Percentiles rank a stretch among this genome's conserved stretches.
phyloP scores from a whole-genome alignment of 2,113 vertebrate species.

The Motacilla tschutschensis region DNA sequence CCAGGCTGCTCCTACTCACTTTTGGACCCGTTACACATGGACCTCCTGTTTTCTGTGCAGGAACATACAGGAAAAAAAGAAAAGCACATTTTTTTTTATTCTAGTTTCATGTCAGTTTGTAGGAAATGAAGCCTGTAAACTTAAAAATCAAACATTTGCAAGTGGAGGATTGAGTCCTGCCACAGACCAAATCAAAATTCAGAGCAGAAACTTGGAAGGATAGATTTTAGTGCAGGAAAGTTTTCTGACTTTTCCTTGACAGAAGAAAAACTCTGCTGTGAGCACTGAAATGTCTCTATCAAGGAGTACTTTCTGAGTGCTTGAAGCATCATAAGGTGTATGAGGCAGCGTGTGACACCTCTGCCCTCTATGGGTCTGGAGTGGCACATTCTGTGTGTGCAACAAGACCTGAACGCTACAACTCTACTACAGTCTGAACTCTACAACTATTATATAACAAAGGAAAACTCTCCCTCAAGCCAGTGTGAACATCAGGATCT shows the following conservation, averaged over 20 bases:
- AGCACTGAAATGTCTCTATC: background rate
- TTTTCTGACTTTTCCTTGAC: background rate
- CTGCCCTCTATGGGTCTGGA: slow-evolving; percentile 46
- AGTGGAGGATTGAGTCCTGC: background rate
- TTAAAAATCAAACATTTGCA: background rate
- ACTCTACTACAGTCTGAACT: background rate
- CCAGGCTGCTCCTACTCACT: background rate
- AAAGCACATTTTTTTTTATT: background rate
- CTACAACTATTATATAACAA: background rate
- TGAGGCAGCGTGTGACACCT: background rate
- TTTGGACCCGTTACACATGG: background rate
- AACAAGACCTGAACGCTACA: background rate
- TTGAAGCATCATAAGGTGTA: background rate
- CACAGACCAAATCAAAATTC: background rate
- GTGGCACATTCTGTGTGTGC: background rate
- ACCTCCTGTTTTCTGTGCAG: background rate
- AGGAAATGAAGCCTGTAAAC: background rate
- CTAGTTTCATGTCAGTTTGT: background rate
- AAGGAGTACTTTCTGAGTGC: background rate
- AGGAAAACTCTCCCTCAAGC: background rate
- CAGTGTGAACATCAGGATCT: background rate
- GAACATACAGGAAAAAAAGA: background rate
- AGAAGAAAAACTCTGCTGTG: background rate
- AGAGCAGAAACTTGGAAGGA: background rate
- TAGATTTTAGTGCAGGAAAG: background rate